Evolutionary conservation across 1,140 invertebrate genomes (phyloP), one percentile per base, ranked within the genome.

Genomic region (Epicauta chinensis): DNA sequence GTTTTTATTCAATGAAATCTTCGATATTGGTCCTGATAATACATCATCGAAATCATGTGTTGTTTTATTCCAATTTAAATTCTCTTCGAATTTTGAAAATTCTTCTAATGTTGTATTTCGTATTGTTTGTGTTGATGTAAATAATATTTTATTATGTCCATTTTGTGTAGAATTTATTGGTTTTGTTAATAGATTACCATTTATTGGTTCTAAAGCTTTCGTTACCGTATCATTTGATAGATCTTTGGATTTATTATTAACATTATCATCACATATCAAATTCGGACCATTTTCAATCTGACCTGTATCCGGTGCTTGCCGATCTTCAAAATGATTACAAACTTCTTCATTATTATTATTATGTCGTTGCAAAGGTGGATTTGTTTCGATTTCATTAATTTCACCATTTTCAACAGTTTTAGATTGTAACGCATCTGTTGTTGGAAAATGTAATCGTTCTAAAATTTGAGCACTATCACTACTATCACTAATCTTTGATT

Each of bases 11-110:
- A 35, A 35, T 17, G 23, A 12, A 4, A 35, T 23, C 12, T 51
- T 55, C n/a, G 39, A 14, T 12, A 55, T 23, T 1, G 53, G 53
- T 11, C 53, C 53, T 9, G 37, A 36, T n/a, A 43, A 31, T 1
- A 39, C 44, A 2, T 51, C 41, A 11, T 56, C 53, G 5, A 51
- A 34, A 23, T 46, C 46, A 34, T 51, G 12, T 37, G 15, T 5
- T 39, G 30, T 40, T 15, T 30, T 41, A 16, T 30, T 42, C 48
- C 40, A 40, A 2, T 42, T 10, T 1, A 16, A 12, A 29, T 51
- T 39, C 2, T 13, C 16, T 32, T 51, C 48, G 12, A 41, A 40
- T 23, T 29, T 12, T 3, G 40, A 40, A 13, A 43, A 41, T 6
- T 40, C 48, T 5, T 51, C 48, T n/a, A 51, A 16, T n/a, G 45